These are phyloP conservation scores for Prochilodus magdalenae DNA, from an alignment of 2,113 vertebrate genomes.

Conservation along the genomic window DNA sequence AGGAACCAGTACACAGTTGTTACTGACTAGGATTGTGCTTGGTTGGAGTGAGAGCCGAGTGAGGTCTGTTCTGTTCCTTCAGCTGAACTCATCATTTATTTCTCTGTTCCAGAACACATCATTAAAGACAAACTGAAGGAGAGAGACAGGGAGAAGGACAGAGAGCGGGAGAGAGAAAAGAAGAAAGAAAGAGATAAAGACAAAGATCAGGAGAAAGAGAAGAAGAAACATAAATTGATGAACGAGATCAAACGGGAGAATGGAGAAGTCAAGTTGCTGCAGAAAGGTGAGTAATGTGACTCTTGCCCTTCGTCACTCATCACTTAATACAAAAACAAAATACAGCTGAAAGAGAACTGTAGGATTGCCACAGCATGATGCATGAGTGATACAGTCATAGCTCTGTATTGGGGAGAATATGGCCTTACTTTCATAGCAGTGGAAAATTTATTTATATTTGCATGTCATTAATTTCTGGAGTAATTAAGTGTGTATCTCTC, in stretches of 20 bases:
- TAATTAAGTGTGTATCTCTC: too few species aligned
- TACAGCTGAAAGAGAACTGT: too few species aligned
- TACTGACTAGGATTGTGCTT: background rate
- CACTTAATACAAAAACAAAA: too few species aligned
- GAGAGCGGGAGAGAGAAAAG: slow-evolving; percentile 67
- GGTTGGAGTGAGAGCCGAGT: background rate
- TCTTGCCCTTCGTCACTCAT: background rate
- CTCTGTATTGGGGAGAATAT: too few species aligned
- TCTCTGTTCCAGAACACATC: slow-evolving; percentile 34
- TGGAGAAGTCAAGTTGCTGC: slow-evolving; percentile 88
- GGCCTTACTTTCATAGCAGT: too few species aligned
- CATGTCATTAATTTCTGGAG: too few species aligned
- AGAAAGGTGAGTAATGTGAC: slow-evolving; percentile 84
- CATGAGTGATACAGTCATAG: too few species aligned
- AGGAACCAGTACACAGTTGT: too few species aligned
- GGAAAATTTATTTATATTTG: background rate
- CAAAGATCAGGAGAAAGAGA: slow-evolving; percentile 84
- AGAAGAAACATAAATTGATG: slow-evolving; percentile 91
- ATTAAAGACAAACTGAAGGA: slow-evolving; percentile 41
- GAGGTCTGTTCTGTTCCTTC: background rate
- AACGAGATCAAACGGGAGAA: slow-evolving; percentile 96
- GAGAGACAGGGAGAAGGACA: slow-evolving; percentile 72
- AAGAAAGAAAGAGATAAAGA: slow-evolving; percentile 69
- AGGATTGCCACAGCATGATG: too few species aligned
- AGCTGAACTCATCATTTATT: background rate